Evolutionary conservation across 2,888 invertebrate genomes (phyloP), one percentile per base, ranked within the genome.

Genomic region (Osedax fenrisi): DNA sequence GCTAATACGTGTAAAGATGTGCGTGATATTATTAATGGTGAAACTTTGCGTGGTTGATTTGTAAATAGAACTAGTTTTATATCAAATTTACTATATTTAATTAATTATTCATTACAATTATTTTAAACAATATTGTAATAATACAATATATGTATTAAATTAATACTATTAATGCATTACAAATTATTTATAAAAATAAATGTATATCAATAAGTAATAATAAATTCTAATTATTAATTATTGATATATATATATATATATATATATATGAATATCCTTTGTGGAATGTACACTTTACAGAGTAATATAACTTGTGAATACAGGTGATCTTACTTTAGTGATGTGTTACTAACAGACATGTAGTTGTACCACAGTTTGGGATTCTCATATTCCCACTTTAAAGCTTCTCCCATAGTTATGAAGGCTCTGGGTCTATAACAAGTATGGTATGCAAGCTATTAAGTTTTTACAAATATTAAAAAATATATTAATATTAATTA

Each of bases 291-390:
- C n/a, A 56, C 13, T 13, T 56, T 56, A 56, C 13, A 56, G 69
- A 5, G 5, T n/a, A 3, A n/a, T n/a, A n/a, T n/a, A n/a, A n/a
- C n/a, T n/a, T n/a, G n/a, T n/a, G n/a, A n/a, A n/a, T n/a, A n/a
- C n/a, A n/a, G n/a, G n/a, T n/a, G n/a, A n/a, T n/a, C n/a, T n/a
- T n/a, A n/a, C n/a, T n/a, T n/a, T n/a, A n/a, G n/a, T n/a, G n/a
- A n/a, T n/a, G n/a, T 21, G 26, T 59, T 22, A 77, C 82, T 79
- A 77, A 84, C 83, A 77, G 91, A 85, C 85, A 97, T 88, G 75
- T 91, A 89, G 86, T 97, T 98, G 83, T 96, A 95, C 97, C 97
- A 97, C 26, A 91, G 88, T 87, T 90, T 90, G 94, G 95, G 95
- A 80, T 93, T 92, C 66, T 87, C 87, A 82, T 90, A 94, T 85